Evolutionary conservation across 1,140 invertebrate species (phyloP).

Genomic region (Mizuhopecten yessoensis): DNA sequence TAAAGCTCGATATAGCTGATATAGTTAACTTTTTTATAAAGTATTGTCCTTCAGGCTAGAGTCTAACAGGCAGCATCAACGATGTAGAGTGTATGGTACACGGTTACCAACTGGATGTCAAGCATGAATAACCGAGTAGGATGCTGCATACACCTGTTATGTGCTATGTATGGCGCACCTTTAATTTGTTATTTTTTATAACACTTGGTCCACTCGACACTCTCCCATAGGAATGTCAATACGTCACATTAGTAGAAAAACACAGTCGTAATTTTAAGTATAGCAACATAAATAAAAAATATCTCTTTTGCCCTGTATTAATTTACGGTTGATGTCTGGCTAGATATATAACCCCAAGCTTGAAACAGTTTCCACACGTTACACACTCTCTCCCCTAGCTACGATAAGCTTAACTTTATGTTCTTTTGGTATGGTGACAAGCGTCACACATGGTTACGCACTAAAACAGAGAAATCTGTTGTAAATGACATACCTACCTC

Average conservation of each 20-base stretch:
- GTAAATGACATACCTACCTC: background rate
- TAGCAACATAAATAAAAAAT: constrained; percentile 8
- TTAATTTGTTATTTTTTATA: constrained; percentile 6
- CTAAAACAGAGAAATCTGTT: background rate
- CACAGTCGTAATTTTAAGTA: background rate
- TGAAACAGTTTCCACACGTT: background rate
- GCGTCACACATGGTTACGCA: background rate
- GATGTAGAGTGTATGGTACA: background rate
- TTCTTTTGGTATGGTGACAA: background rate
- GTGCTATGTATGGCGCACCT: background rate
- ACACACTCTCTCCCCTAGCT: background rate
- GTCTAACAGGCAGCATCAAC: background rate
- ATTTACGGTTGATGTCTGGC: constrained; percentile 10
- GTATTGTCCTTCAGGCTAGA: background rate
- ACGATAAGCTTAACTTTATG: background rate
- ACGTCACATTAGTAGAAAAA: background rate
- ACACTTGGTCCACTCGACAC: background rate
- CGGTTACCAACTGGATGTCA: background rate
- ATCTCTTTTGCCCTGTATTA: background rate
- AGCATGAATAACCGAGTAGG: background rate
- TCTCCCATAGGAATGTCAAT: background rate
- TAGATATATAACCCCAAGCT: background rate
- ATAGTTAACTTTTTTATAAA: no score
- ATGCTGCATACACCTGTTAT: background rate
- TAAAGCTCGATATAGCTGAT: no score